phyloP scores from a whole-genome alignment of 2,888 invertebrate genomes.

The Abrostola triplasia region DNA sequence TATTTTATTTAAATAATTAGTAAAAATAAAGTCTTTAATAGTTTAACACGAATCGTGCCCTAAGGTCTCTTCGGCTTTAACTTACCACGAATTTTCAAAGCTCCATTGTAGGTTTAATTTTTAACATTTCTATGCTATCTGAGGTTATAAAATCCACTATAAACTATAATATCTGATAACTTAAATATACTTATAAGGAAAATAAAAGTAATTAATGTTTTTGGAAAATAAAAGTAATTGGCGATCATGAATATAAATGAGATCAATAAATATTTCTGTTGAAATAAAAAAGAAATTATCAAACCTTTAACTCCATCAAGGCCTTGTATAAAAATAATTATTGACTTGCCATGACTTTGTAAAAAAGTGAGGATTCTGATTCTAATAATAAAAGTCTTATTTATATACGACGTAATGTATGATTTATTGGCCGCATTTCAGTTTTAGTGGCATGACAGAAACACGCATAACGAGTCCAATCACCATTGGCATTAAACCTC shows the following conservation, averaged over 20 bases:
- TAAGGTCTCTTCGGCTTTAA: neutral
- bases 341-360: neutral
- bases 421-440: slow-evolving; percentile 29
- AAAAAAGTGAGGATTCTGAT: neutral
- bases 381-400: slow-evolving; percentile 23
- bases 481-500: slow-evolving; percentile 56
- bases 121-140: neutral
- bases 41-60: neutral
- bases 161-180: neutral
- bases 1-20: neutral
- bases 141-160: neutral
- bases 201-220: neutral
- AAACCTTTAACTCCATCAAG: too few species aligned
- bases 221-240: neutral
- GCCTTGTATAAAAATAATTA: too few species aligned
- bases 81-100: neutral
- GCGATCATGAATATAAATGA: too few species aligned
- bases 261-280: too few species aligned
- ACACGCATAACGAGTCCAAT: slow-evolving; percentile 60
- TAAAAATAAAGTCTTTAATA: neutral
- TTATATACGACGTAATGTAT: slow-evolving; percentile 22
- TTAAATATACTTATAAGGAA: neutral
- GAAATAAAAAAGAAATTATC: too few species aligned
- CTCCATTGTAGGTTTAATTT: neutral
- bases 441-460: slow-evolving; percentile 59